Percentiles rank a stretch among this genome's conserved stretches.
phyloP scores from a whole-genome alignment of 2,888 invertebrate genomes.

The Drosophila differens region DNA sequence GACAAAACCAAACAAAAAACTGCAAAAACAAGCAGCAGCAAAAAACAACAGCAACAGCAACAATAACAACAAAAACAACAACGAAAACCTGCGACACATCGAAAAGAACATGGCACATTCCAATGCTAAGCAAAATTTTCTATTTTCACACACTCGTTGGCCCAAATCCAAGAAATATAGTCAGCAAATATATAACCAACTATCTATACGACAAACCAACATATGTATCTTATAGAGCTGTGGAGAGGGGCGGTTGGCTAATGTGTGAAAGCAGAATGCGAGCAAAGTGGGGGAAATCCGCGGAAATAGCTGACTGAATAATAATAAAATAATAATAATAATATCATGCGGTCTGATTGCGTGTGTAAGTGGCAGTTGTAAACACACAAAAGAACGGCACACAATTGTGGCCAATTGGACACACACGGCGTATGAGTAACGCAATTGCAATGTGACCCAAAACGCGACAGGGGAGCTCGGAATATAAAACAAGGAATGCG shows the following conservation, averaged over 20 bases:
- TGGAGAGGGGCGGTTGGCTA: background rate
- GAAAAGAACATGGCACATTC: slow-evolving; percentile 74
- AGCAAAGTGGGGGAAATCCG: slow-evolving; percentile 61
- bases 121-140: slow-evolving; percentile 76
- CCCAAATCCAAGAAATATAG: slow-evolving; percentile 80
- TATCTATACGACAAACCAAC: slow-evolving; percentile 51
- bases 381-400: slow-evolving; percentile 13
- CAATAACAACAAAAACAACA: slow-evolving; percentile 28
- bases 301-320: slow-evolving; percentile 48
- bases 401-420: slow-evolving; percentile 33
- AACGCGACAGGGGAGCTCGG: background rate
- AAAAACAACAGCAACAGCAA: slow-evolving; percentile 2
- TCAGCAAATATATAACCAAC: slow-evolving; percentile 47
- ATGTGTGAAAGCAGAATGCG: slow-evolving; percentile 34
- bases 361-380: slow-evolving; percentile 28
- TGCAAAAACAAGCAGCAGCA: slow-evolving; percentile 13
- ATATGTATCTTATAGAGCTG: background rate
- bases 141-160: slow-evolving; percentile 81
- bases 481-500: background rate
- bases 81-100: slow-evolving; percentile 46
- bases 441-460: slow-evolving; percentile 40
- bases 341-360: slow-evolving; percentile 43
- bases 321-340: slow-evolving; percentile 47
- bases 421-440: slow-evolving; percentile 65
- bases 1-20: slow-evolving; percentile 46